Evolutionary conservation across 2,113 vertebrate genomes (phyloP).

Genomic region (Panthera leo): DNA sequence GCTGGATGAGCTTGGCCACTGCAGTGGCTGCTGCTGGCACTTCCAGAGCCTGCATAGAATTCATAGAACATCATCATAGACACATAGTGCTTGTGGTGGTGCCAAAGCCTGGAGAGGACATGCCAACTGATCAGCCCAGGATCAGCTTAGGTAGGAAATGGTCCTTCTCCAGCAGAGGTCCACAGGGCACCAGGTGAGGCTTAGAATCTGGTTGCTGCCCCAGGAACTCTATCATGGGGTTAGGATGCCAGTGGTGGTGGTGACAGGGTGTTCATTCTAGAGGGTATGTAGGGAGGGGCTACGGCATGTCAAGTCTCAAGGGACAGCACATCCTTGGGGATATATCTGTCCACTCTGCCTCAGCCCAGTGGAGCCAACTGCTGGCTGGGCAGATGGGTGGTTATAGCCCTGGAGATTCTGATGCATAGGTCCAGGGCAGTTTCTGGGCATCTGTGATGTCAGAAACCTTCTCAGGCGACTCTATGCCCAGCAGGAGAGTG

Average conservation of each 20-base stretch:
- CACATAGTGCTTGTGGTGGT: rapidly evolving
- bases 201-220: not conserved
- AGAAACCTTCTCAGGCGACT: not conserved
- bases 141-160: not conserved
- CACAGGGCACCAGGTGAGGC: rapidly evolving
- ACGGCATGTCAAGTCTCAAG: not conserved
- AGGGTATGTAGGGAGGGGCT: not conserved
- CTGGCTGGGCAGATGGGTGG: not conserved
- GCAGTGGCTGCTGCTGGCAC: not conserved
- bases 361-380: not conserved
- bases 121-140: rapidly evolving
- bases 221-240: not conserved
- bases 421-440: not conserved
- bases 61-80: not conserved
- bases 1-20: not conserved
- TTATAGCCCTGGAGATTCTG: not conserved
- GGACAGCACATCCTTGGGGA: not conserved
- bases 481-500: not conserved
- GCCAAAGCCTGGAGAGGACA: not conserved
- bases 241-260: not conserved
- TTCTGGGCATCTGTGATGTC: not conserved
- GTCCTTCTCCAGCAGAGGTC: not conserved
- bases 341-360: not conserved
- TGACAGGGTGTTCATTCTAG: not conserved
- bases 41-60: too few relatives aligned